phyloP scores from a whole-genome alignment of 2,113 vertebrate genomes.

The Psettodes erumei region DNA sequence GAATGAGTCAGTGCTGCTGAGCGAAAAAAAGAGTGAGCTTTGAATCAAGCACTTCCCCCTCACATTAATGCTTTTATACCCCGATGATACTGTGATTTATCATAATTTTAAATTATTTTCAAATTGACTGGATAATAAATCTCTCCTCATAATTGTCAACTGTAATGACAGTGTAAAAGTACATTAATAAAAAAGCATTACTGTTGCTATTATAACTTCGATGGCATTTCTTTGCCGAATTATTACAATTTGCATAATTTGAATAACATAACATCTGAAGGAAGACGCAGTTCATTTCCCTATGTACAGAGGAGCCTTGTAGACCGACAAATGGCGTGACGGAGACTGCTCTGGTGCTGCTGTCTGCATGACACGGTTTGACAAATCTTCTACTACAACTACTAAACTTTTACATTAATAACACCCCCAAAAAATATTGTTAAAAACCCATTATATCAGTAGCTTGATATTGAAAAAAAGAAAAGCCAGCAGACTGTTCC shows the following conservation, averaged over 20 bases:
- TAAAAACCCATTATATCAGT: not conserved
- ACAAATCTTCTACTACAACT: not conserved
- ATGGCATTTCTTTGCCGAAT: not conserved
- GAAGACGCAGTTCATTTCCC: not conserved
- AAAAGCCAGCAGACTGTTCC: slow-evolving; percentile 29
- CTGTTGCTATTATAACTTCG: not conserved
- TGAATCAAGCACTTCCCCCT: not conserved
- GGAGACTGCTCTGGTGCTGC: not conserved
- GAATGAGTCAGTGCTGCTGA: slow-evolving; percentile 11
- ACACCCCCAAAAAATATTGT: not conserved
- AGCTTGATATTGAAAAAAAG: not conserved
- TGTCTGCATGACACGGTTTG: not conserved
- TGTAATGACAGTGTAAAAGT: not conserved
- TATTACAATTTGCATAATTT: not conserved
- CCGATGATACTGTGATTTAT: not conserved
- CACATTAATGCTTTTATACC: not conserved
- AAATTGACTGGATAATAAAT: not conserved
- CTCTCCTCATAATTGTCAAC: not conserved
- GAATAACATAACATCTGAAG: not conserved
- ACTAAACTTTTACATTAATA: not conserved
- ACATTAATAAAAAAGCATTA: not conserved
- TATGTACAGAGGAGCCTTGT: not conserved
- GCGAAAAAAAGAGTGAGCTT: not conserved
- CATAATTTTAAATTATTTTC: not conserved
- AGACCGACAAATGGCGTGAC: not conserved